A percentile compares a stretch with the other conserved stretches of the same genome.
Evolutionary conservation across 1,140 invertebrate genomes (phyloP).

Genomic region (Heliconius melpomene): DNA sequence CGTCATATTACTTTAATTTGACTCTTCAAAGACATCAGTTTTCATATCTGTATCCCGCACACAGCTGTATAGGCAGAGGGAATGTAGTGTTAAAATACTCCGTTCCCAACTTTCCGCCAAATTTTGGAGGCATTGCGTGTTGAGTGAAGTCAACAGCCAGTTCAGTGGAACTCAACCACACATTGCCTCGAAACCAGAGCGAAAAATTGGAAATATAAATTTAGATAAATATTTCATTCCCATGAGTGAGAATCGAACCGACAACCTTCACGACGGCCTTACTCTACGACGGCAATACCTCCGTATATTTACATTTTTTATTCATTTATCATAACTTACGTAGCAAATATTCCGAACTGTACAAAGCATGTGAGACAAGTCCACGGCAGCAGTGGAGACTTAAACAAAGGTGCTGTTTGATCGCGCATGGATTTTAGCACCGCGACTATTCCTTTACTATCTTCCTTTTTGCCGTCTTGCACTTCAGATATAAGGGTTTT

Average conservation of each 20-base stretch:
- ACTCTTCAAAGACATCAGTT: not conserved
- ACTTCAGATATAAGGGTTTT: conserved; percentile 54
- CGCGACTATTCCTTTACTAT: conserved; percentile 42
- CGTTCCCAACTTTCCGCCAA: not conserved
- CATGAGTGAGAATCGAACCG: too few species aligned
- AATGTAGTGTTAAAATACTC: not conserved
- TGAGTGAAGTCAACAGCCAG: too few species aligned
- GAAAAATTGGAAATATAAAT: too few species aligned
- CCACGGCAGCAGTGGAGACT: conserved; percentile 68
- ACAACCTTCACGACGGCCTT: too few species aligned
- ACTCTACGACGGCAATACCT: too few species aligned
- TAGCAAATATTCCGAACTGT: conserved; percentile 78
- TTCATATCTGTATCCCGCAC: not conserved
- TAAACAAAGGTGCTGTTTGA: conserved; percentile 78
- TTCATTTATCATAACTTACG: conserved; percentile 51
- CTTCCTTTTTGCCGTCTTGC: conserved; percentile 30
- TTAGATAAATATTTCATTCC: too few species aligned
- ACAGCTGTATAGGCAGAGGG: not conserved
- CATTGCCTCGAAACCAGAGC: too few species aligned
- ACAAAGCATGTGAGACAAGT: conserved; percentile 76
- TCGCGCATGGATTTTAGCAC: conserved; percentile 68
- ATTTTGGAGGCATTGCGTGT: not conserved
- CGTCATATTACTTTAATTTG: too few species aligned
- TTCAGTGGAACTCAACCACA: too few species aligned
- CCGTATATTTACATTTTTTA: too few species aligned